Percentiles rank a stretch among this genome's conserved stretches.
Evolutionary conservation across 2,797 vertebrate genomes (phyloP).

Genomic region (Varecia variegata): DNA sequence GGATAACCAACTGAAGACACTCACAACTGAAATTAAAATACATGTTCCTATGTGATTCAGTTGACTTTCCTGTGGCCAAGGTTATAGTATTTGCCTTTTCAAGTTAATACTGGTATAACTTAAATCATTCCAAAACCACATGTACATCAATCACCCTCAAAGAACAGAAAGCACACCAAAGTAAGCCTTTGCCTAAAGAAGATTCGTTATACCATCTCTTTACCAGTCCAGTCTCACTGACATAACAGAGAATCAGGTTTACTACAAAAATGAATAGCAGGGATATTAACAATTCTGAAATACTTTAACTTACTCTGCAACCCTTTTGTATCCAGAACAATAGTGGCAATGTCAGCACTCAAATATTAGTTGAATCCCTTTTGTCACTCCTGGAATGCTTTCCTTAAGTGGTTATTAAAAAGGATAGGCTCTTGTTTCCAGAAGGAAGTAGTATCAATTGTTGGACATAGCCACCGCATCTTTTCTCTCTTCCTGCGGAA

Average conservation of each 20-base stretch:
- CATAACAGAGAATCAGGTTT: background rate
- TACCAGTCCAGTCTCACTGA: background rate
- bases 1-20: background rate
- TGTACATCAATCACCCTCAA: background rate
- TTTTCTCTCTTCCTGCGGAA: background rate
- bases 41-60: background rate
- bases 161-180: constrained; percentile 40
- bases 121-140: background rate
- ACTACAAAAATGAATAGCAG: background rate
- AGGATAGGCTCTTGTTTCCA: background rate
- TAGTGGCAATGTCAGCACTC: background rate
- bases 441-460: background rate
- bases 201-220: background rate
- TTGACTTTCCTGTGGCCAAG: background rate
- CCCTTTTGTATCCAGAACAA: background rate
- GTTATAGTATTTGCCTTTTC: background rate
- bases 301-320: background rate
- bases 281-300: background rate
- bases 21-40: background rate
- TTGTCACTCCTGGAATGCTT: background rate
- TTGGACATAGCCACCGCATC: background rate
- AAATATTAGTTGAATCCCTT: background rate
- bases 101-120: background rate
- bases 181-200: background rate
- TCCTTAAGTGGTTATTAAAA: background rate